Conservation (phyloP, 2,113 vertebrate genomes). For the Rhinopomastus cyanomelas region DNA sequence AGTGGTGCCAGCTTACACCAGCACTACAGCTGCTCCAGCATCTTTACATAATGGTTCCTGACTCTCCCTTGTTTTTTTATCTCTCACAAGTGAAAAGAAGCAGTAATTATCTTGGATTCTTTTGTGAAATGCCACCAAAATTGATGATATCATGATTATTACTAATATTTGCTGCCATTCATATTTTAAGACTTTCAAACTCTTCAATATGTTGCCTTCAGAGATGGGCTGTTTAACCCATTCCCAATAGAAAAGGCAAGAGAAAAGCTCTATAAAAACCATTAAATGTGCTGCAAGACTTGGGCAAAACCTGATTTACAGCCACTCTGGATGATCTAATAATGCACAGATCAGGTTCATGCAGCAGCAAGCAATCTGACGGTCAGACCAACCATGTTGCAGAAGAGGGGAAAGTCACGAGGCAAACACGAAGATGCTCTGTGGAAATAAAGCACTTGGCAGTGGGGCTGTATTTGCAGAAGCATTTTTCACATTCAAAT, state of each 20-base stretch:
- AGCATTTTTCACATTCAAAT: neutral
- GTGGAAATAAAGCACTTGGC: neutral
- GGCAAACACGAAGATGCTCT: neutral
- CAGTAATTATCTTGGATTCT: neutral
- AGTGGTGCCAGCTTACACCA: slow-evolving; percentile 32
- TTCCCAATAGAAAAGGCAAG: neutral
- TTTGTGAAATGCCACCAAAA: neutral
- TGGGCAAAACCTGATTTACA: slow-evolving; percentile 29
- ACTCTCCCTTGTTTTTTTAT: neutral
- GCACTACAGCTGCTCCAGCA: slow-evolving; percentile 52
- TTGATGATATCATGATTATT: neutral
- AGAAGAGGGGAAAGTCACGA: slow-evolving; percentile 27
- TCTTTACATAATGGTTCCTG: slow-evolving; percentile 48
- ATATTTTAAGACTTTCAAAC: neutral
- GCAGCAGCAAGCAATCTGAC: slow-evolving; percentile 45
- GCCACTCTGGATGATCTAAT: slow-evolving; percentile 53
- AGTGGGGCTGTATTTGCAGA: neutral
- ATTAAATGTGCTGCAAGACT: neutral
- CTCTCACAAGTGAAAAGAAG: neutral
- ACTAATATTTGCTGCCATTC: neutral
- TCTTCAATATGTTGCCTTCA: neutral
- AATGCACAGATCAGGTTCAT: slow-evolving; percentile 51
- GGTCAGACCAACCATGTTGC: slow-evolving; percentile 19
- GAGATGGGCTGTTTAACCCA: neutral
- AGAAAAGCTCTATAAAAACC: neutral